phyloP scores from a whole-genome alignment of 2,797 vertebrate species.

The Sebastes taczanowskii region DNA sequence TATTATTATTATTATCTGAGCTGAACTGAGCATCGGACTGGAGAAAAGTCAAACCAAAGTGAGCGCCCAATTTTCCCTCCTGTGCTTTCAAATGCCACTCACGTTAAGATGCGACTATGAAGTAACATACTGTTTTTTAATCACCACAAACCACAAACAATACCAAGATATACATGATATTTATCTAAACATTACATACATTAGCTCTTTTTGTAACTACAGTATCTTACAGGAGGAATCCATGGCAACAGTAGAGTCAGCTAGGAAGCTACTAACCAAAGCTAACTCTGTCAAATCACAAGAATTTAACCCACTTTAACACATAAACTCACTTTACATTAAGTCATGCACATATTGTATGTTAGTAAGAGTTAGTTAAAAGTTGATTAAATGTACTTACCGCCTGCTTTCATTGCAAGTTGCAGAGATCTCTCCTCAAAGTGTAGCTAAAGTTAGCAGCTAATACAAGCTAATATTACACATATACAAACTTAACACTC shows the following conservation, averaged over 20 bases:
- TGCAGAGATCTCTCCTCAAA: conserved; percentile 35
- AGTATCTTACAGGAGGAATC: background rate
- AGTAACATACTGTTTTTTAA: background rate
- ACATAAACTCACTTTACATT: background rate
- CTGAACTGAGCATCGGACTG: background rate
- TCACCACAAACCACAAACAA: background rate
- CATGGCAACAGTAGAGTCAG: background rate
- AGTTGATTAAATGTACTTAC: conserved; percentile 71
- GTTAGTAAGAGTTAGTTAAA: background rate
- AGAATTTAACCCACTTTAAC: background rate
- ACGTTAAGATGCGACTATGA: background rate
- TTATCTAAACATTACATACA: background rate
- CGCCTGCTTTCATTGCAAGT: conserved; percentile 86
- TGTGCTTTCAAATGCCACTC: conserved; percentile 22
- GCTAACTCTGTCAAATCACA: background rate
- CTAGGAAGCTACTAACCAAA: background rate
- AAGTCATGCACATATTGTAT: rapidly evolving
- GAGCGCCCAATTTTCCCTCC: conserved; percentile 86
- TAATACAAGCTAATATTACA: background rate
- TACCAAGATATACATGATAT: background rate
- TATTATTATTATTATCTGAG: background rate
- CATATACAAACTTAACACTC: background rate
- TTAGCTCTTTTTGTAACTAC: background rate
- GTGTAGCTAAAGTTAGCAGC: conserved; percentile 7
- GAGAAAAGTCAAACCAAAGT: conserved; percentile 36